phyloP scores from a whole-genome alignment of 30 jellyfish, hydroid and myxozoan species.

The Morbakka virulenta region DNA sequence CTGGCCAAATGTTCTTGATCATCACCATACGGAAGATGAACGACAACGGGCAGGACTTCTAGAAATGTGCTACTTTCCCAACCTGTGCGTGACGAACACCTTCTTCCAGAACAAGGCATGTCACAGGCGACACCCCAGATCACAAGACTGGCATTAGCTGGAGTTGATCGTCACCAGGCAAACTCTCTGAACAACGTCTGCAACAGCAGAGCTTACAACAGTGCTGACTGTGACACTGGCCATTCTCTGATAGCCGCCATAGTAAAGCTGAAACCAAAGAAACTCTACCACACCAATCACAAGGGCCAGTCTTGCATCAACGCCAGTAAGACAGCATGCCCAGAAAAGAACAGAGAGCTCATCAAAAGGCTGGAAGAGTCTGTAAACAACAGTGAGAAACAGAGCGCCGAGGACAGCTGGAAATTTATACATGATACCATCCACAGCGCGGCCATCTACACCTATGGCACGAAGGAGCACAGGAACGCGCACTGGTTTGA shows the following conservation, averaged over 20 bases:
- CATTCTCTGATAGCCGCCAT: slow-evolving; percentile 14
- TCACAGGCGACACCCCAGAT: slow-evolving; percentile 20
- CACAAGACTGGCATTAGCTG: slow-evolving; percentile 37
- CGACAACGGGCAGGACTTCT: slow-evolving; percentile 17
- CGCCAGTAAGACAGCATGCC: no score
- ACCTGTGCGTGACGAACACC: no score
- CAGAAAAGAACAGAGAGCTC: no score
- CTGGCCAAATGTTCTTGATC: slow-evolving; percentile 25
- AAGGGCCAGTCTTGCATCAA: no score
- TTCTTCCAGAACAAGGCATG: no score
- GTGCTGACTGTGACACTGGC: slow-evolving; percentile 43
- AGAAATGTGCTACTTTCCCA: no score
- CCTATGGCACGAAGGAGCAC: neutral
- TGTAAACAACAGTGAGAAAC: no score
- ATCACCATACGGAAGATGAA: slow-evolving; percentile 2
- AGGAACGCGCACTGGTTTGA: neutral
- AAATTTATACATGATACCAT: neutral
- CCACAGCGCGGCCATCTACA: neutral
- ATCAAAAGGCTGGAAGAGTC: no score
- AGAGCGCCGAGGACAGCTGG: no score
- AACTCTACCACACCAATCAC: neutral
- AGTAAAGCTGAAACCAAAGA: neutral
- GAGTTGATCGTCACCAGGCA: slow-evolving; percentile 6
- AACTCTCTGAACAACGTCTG: neutral
- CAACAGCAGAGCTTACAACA: slow-evolving; percentile 34